Evolutionary conservation across 1,140 invertebrate genomes (phyloP).

Genomic region (Steinernema feltiae): DNA sequence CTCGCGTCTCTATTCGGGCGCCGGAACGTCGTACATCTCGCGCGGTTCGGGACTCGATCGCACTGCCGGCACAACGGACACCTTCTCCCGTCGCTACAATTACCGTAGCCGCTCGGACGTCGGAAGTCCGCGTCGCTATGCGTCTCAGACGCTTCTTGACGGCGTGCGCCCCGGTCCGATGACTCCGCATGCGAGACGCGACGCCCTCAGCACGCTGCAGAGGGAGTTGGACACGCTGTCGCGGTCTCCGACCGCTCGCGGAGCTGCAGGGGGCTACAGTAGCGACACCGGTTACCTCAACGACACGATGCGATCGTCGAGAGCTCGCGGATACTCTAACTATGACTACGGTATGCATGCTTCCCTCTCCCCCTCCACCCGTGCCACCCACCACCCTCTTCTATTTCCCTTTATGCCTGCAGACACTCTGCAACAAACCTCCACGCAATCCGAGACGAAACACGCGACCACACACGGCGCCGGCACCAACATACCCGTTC

Average conservation of each 20-base stretch:
- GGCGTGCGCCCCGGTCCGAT: constrained; percentile 50
- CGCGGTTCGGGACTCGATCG: constrained; percentile 39
- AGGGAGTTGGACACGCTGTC: constrained; percentile 53
- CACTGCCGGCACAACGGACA: constrained; percentile 38
- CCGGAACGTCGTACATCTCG: constrained; percentile 51
- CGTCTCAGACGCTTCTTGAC: constrained; percentile 55
- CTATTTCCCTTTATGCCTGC: background rate
- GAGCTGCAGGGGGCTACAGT: constrained; percentile 40
- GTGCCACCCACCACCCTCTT: background rate
- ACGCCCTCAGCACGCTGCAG: constrained; percentile 52
- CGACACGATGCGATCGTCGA: constrained; percentile 41
- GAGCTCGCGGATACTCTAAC: constrained; percentile 41
- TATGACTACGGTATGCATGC: constrained; percentile 48
- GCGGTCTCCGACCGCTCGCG: constrained; percentile 47
- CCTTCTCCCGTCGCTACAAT: constrained; percentile 50
- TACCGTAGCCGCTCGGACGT: constrained; percentile 56
- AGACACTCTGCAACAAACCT: background rate
- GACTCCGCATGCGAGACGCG: constrained; percentile 45
- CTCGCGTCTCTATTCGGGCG: constrained; percentile 5
- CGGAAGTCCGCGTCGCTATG: constrained; percentile 51
- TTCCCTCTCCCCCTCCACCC: background rate
- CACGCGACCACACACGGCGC: background rate
- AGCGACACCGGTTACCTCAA: constrained; percentile 48
- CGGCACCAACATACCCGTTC: background rate
- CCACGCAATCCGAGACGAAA: background rate